Base-by-base conservation (phyloP, 2,113 vertebrate genomes). In the Alexandromys fortis region DNA sequence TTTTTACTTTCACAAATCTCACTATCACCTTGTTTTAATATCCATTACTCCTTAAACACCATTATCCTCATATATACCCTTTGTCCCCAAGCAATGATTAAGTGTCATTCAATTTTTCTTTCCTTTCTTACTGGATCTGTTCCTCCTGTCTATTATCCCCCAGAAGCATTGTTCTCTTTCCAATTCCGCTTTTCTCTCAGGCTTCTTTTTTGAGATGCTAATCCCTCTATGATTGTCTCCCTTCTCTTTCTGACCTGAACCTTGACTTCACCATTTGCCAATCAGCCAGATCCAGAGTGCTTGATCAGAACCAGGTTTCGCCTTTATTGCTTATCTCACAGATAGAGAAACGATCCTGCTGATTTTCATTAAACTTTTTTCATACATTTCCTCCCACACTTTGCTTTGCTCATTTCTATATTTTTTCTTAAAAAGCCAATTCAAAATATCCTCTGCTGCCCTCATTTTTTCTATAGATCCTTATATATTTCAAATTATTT, bases 181-280 rank as follows among this genome's bases (percentile, higher is more conserved):
- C 55, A 28, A 68, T 42, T 82, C 93, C 78, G 73, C 91, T 79
- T 93, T 94, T 92, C 13, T 61, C 42, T 78, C 68, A 11, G 76
- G 42, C 82, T 91, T 91, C 94, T 87, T 92, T 93, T 96, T 95
- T 86, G 70, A 96, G 89, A 90, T 94, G 55, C 26, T 97, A 96
- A 95, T 97, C 89, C 91, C 28, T 83, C 93, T 87, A 14, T 93
- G n/a, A 96, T 93, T 93, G 86, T 91, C 95, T 97, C 10, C 28
- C 68, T 91, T 83, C 91, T 79, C 79, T 87, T 89, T 94, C 63
- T 87, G 42, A 45, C 55, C 28, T 88, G 83, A 96, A 89, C 87
- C 49, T 73, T 90, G 95, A 95, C 89, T 96, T 82, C n/a, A 70
- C 79, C 55, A 42, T 94, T 89, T 96, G 86, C 42, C 82, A 75